Evolutionary conservation across 2,888 invertebrate genomes (phyloP).

Genomic region (Pyrochroa serraticornis): DNA sequence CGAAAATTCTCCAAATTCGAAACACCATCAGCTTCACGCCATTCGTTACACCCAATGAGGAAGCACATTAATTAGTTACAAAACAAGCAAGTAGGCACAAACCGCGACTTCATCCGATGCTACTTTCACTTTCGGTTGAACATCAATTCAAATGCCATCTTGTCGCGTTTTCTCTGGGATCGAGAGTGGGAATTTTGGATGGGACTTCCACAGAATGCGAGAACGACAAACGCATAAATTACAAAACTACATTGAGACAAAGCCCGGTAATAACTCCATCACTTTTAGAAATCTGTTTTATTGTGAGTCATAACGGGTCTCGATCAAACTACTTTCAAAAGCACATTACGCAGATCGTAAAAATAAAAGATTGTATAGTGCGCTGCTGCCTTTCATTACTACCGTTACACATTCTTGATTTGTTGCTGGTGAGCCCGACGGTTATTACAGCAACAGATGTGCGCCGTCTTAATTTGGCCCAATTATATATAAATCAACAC

Average conservation of each 20-base stretch:
- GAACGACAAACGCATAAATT: no score
- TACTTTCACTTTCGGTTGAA: constrained; percentile 18
- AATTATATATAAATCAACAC: constrained; percentile 18
- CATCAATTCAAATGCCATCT: neutral
- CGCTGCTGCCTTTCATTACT: constrained; percentile 21
- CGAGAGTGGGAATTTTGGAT: no score
- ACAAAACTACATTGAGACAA: no score
- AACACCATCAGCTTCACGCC: no score
- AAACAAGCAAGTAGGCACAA: constrained; percentile 4
- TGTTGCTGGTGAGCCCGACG: neutral
- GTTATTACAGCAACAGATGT: constrained; percentile 12
- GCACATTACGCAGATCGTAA: constrained; percentile 8
- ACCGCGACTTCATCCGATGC: neutral
- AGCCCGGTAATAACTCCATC: no score
- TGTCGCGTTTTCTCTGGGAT: no score
- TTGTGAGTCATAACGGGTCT: neutral
- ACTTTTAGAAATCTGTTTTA: constrained; percentile 1
- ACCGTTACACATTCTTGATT: constrained; percentile 16
- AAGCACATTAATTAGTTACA: constrained; percentile 7
- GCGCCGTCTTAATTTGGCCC: constrained; percentile 9
- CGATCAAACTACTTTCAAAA: constrained; percentile 19
- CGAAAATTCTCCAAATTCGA: neutral
- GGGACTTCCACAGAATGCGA: no score
- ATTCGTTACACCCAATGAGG: constrained; percentile 1
- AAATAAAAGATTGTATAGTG: constrained; percentile 1